A percentile compares a stretch with the other conserved stretches of the same genome.
Conservation (phyloP, 2,797 vertebrate genomes). For the Triplophysa yarkandensis region DNA sequence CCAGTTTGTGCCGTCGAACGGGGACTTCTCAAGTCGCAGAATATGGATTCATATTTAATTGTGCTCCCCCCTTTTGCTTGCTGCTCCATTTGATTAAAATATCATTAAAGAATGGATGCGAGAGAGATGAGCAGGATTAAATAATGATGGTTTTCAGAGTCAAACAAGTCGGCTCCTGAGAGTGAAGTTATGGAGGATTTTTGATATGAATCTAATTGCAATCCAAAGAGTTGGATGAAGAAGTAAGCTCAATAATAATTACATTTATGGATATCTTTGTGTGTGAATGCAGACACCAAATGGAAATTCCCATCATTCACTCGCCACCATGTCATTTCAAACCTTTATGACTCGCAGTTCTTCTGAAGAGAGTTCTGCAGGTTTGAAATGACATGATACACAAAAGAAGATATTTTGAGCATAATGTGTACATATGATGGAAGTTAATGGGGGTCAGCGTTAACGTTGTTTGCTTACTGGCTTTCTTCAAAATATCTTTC, state of each 20-base stretch:
- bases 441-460: no score
- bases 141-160: constrained; percentile 44
- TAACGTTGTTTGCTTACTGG: no score
- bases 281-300: no score
- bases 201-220: constrained; percentile 51
- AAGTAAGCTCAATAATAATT: constrained; percentile 54
- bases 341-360: no score
- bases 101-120: constrained; percentile 72
- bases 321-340: no score
- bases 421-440: no score
- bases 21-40: constrained; percentile 43
- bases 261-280: constrained; percentile 25
- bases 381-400: no score
- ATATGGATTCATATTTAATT: constrained; percentile 58
- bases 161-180: constrained; percentile 14
- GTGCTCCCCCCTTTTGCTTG: constrained; percentile 39
- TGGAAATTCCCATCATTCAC: no score
- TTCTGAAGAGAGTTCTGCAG: no score
- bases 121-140: constrained; percentile 62
- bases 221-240: constrained; percentile 30
- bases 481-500: background rate
- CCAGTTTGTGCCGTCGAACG: constrained; percentile 43
- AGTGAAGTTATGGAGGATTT: constrained; percentile 9
- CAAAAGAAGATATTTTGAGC: no score
- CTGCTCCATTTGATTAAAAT: constrained; percentile 73